Evolutionary conservation across 2,113 vertebrate genomes (phyloP).

Genomic region (Xenopus laevis): DNA sequence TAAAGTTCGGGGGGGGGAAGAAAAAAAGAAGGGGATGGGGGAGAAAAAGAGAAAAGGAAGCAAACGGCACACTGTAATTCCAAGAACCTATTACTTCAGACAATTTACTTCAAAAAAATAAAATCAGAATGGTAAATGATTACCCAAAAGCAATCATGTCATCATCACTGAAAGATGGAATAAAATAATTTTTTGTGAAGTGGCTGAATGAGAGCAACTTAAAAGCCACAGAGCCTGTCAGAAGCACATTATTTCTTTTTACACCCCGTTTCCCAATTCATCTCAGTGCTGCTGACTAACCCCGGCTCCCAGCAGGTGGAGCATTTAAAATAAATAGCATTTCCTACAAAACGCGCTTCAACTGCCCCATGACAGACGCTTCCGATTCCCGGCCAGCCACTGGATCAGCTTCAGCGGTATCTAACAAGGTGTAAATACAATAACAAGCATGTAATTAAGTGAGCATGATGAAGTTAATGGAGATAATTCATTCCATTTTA

Average conservation of each 20-base stretch:
- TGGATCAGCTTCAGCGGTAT: constrained; percentile 98
- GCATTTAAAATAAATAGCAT: constrained; percentile 98
- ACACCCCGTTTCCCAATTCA: constrained; percentile 88
- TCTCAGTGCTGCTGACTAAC: constrained; percentile 86
- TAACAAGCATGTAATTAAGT: constrained; percentile 99
- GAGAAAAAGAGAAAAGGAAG: constrained; percentile 15
- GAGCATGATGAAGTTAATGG: constrained; percentile 99
- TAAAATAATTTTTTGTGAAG: constrained; percentile 98
- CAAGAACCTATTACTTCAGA: constrained; percentile 88
- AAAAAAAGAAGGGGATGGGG: constrained; percentile 8
- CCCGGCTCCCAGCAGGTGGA: constrained; percentile 88
- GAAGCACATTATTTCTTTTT: constrained; percentile 90
- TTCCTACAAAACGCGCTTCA: constrained; percentile 86
- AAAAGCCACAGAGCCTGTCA: constrained; percentile 93
- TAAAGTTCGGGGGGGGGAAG: constrained; percentile 76
- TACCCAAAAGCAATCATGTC: constrained; percentile 99
- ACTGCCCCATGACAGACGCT: constrained; percentile 87
- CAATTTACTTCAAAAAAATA: constrained; percentile 93
- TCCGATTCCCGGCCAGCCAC: constrained; percentile 87
- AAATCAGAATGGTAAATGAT: constrained; percentile 99
- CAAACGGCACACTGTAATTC: constrained; percentile 79
- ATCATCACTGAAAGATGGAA: constrained; percentile 99
- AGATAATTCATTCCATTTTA: constrained; percentile 99
- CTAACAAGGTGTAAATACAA: constrained; percentile 99
- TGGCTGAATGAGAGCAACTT: constrained; percentile 98